A percentile compares a stretch with the other conserved stretches of the same genome.
These are phyloP conservation scores for Sylvilagus floridanus DNA, from an alignment of 2,797 vertebrate genomes.

Conservation along the genomic window DNA sequence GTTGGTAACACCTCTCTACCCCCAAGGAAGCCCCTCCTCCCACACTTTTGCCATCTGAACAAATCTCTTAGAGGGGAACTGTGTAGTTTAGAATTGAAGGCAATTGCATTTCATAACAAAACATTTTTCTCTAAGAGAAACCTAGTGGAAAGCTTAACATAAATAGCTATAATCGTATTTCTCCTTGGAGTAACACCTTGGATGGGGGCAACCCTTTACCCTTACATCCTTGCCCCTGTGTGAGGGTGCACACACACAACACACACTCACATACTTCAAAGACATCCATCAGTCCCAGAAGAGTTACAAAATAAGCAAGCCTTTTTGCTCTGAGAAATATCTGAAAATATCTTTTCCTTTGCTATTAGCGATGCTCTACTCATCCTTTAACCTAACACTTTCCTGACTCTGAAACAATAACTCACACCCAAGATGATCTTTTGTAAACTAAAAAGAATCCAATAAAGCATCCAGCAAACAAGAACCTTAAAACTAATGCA, in stretches of 20 bases:
- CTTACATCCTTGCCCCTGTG: background rate
- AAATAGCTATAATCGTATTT: background rate
- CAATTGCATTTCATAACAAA: background rate
- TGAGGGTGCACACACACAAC: background rate
- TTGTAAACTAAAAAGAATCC: background rate
- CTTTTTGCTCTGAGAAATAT: conserved; percentile 14
- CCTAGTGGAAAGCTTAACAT: background rate
- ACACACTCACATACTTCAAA: background rate
- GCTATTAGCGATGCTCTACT: background rate
- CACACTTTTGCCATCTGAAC: background rate
- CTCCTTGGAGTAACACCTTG: background rate
- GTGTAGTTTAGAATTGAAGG: background rate
- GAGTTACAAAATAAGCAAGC: background rate
- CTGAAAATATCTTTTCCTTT: background rate
- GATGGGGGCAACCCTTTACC: background rate
- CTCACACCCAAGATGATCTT: background rate
- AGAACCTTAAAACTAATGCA: conserved; percentile 47
- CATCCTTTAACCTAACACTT: background rate
- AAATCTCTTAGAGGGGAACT: conserved; percentile 10
- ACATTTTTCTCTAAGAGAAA: background rate
- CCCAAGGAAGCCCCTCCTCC: background rate
- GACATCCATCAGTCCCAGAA: background rate
- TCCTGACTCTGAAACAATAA: conserved; percentile 44
- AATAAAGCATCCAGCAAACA: background rate
- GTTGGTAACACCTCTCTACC: background rate